Evolutionary conservation across 2,888 invertebrate species (phyloP).

Genomic region (Drosophila melanocephala): DNA sequence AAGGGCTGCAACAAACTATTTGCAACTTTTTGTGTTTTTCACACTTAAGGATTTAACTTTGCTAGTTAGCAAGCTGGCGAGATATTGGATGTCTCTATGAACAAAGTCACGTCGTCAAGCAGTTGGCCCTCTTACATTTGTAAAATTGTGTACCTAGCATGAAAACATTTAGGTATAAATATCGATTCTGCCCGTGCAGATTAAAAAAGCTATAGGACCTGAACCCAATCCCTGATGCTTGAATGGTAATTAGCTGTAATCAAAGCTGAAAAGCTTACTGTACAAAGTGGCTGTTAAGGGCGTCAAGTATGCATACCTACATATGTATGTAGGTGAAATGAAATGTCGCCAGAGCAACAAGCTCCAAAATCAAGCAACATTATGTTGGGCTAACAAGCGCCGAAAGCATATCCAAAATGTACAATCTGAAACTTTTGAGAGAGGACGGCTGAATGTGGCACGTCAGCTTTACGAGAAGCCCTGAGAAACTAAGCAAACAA

Average conservation of each 20-base stretch:
- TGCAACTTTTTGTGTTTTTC: too few relatives aligned
- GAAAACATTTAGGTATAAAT: not conserved
- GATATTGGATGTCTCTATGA: not conserved
- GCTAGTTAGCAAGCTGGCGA: not conserved
- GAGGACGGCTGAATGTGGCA: not conserved
- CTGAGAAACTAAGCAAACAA: slow-evolving; percentile 45
- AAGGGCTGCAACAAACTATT: not conserved
- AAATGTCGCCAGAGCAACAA: slow-evolving; percentile 12
- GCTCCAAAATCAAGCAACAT: slow-evolving; percentile 13
- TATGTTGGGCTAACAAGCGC: slow-evolving; percentile 3
- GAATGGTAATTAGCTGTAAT: slow-evolving; percentile 3
- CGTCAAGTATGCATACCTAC: not conserved
- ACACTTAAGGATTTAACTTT: not conserved
- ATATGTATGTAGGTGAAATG: not conserved
- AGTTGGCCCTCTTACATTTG: not conserved
- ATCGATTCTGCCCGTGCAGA: not conserved
- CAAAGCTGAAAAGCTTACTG: slow-evolving; percentile 5
- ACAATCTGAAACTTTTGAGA: slow-evolving; percentile 28
- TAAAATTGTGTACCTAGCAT: not conserved
- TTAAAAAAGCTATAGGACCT: not conserved
- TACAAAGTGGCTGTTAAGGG: not conserved
- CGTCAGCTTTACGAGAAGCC: slow-evolving; percentile 7
- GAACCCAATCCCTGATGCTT: not conserved
- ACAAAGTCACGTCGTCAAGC: not conserved
- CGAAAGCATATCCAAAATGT: slow-evolving; percentile 31